phyloP scores from a whole-genome alignment of 1,140 invertebrate genomes.

The Varroa destructor region DNA sequence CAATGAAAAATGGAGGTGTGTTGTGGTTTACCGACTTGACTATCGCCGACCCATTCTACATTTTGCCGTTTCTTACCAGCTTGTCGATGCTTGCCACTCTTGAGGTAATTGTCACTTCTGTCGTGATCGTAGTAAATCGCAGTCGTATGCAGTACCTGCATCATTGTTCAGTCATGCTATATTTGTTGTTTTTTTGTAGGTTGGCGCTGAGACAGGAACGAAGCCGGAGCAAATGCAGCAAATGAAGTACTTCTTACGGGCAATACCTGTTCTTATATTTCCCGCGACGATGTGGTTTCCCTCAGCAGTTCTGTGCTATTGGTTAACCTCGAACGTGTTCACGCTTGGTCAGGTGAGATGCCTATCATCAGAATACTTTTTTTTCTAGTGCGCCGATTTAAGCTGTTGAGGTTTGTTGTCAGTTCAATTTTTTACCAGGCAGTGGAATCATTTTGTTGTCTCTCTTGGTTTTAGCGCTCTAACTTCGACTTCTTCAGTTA shows the following conservation, averaged over 20 bases:
- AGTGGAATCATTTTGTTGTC: no score
- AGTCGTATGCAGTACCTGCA: background rate
- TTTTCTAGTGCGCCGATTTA: no score
- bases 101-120: slow-evolving; percentile 47
- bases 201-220: background rate
- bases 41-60: slow-evolving; percentile 67
- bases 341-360: slow-evolving; percentile 60
- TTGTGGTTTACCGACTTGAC: slow-evolving; percentile 91
- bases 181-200: background rate
- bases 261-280: slow-evolving; percentile 29
- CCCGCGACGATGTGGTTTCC: slow-evolving; percentile 31
- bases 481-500: no score
- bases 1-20: slow-evolving; percentile 67
- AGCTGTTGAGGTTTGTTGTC: no score
- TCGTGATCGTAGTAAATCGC: background rate
- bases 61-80: slow-evolving; percentile 70
- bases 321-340: slow-evolving; percentile 68
- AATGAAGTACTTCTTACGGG: background rate
- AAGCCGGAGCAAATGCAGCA: background rate
- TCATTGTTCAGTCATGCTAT: background rate
- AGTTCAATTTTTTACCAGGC: no score
- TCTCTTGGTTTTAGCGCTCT: no score
- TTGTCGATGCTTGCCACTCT: slow-evolving; percentile 63
- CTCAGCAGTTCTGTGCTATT: slow-evolving; percentile 68
- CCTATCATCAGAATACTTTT: no score